Evolutionary conservation across 2,113 vertebrate species (phyloP).

Genomic region (Mobula hypostoma): DNA sequence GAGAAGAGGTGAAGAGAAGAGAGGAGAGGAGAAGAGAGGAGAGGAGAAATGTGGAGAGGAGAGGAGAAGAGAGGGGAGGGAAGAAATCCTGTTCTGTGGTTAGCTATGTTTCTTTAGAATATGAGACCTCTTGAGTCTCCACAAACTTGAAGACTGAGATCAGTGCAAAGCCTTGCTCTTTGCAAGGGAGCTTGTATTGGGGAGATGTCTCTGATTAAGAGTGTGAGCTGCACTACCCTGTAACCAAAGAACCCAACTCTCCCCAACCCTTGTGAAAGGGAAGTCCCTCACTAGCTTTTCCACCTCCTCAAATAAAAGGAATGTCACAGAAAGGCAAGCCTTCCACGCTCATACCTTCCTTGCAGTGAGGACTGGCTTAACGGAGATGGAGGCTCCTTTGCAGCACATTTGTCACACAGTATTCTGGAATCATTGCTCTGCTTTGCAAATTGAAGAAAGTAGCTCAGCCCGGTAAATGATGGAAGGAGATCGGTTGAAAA

Average conservation of each 20-base stretch:
- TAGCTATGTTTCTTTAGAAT: too few relatives aligned
- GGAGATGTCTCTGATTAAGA: neutral
- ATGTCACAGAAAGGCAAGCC: neutral
- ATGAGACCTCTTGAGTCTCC: too few relatives aligned
- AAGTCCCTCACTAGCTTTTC: neutral
- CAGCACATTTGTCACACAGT: too few relatives aligned
- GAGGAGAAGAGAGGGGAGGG: too few relatives aligned
- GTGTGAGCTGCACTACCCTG: neutral
- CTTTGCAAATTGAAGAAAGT: neutral
- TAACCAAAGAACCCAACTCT: neutral
- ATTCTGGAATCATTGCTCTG: neutral
- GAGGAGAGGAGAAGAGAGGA: too few relatives aligned
- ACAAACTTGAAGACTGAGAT: neutral
- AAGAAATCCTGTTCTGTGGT: too few relatives aligned
- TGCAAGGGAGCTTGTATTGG: neutral
- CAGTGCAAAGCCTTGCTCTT: neutral
- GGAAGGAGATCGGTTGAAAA: neutral
- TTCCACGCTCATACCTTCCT: neutral
- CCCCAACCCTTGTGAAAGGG: neutral
- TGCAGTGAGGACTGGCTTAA: too few relatives aligned
- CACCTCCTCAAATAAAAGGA: neutral
- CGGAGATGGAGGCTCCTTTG: neutral
- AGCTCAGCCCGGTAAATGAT: neutral
- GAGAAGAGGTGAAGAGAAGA: too few relatives aligned
- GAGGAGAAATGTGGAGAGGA: too few relatives aligned